phyloP scores from a whole-genome alignment of 2,113 vertebrate genomes.

The Microtus montanus region DNA sequence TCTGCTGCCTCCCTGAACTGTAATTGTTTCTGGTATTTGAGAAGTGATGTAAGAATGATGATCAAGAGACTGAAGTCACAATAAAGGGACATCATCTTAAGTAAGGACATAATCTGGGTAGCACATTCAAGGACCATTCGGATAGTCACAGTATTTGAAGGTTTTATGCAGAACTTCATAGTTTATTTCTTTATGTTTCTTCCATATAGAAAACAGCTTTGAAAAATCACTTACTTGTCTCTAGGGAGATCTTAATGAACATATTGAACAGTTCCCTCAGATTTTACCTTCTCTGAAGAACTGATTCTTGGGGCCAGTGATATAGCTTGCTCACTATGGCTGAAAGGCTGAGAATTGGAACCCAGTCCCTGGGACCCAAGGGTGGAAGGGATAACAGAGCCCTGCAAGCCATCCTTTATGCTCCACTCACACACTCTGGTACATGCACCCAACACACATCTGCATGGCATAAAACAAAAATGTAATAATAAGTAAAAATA shows the following conservation, averaged over 20 bases:
- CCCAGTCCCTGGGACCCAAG: too few relatives aligned
- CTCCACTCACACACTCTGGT: not conserved
- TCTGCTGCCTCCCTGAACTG: not conserved
- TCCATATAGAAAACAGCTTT: not conserved
- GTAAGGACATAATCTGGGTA: not conserved
- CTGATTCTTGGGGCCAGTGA: not conserved
- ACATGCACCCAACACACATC: fast-evolving
- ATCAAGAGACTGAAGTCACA: not conserved
- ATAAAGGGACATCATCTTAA: not conserved
- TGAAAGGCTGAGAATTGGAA: not conserved
- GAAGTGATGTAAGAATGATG: not conserved
- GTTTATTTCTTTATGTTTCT: not conserved
- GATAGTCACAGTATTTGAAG: not conserved
- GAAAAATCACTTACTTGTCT: not conserved
- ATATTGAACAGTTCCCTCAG: not conserved
- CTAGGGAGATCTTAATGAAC: not conserved
- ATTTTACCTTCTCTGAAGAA: not conserved
- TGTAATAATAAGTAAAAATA: not conserved
- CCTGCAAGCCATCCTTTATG: not conserved
- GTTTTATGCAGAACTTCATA: not conserved
- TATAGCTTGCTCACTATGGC: not conserved
- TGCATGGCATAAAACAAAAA: not conserved
- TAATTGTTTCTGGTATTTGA: not conserved
- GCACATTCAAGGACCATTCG: not conserved
- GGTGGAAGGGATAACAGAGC: not conserved